Evolutionary conservation across 2,113 vertebrate genomes (phyloP), one percentile per base, ranked within the genome.

Genomic region (Sardina pilchardus): DNA sequence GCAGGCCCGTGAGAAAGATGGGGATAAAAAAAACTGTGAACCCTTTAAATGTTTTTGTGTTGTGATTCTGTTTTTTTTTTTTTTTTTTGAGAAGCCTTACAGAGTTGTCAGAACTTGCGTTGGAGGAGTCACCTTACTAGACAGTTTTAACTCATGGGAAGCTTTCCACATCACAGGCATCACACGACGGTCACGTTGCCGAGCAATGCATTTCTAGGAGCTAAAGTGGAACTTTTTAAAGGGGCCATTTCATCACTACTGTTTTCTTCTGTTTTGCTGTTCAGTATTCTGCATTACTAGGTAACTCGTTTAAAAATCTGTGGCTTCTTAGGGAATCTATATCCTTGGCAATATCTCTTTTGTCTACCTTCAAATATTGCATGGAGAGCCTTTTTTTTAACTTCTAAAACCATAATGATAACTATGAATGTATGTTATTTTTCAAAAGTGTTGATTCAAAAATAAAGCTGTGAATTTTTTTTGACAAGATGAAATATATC

Each of bases 381-480:
- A 90, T 93, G 91, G 59, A 87, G 71, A 78, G 71, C 71, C 30
- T 4, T 34, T 36, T 30, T 67, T 82, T 82, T 44, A 83, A 90
- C 92, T 93, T 92, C 91, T 86, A 50, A 86, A 34, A 78, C 30
- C 71, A 39, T 78, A 90, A 88, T 88, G 84, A 90, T 89, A 63
- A 85, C 50, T 16, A 87, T 90, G 89, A 94, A 93, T 94, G 93
- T 93, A 89, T 90, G 30, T 82, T 89, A 87, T 89, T 89, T 92
- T 93, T 90, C 92, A 26, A 81, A 36, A 87, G 4, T 91, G 82
- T 91, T 83, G 86, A 91, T 78, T 90, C 85, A 59, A 84, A 42
- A 96, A 95, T 96, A 95, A 95, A 95, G 91, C 94, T 95, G 92
- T 95, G 93, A 95, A 89, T 85, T 81, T 89, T 87, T 47, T 90